Conservation (phyloP, 2,113 vertebrate species). For the Charadrius vociferus region DNA sequence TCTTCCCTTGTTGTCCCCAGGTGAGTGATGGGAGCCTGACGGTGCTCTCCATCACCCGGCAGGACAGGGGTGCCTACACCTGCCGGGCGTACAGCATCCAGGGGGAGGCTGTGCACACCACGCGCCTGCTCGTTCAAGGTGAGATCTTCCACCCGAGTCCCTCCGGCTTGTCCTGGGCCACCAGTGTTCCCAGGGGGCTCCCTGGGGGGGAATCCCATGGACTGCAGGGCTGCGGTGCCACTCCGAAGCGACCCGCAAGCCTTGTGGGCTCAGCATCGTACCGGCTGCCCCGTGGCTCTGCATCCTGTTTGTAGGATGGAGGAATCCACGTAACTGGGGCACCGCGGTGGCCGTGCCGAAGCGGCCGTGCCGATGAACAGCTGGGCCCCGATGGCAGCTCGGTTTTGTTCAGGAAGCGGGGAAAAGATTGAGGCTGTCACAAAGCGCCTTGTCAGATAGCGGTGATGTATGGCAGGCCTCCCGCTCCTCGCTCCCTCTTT, state of each 20-base stretch:
- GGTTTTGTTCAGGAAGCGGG: not conserved
- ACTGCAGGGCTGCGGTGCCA: not conserved
- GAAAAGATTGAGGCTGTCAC: conserved; percentile 37
- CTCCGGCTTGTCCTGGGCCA: rapidly evolving
- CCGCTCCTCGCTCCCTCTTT: conserved; percentile 5
- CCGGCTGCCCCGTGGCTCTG: not conserved
- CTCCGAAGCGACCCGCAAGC: rapidly evolving
- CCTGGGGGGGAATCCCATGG: rapidly evolving
- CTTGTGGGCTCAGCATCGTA: not conserved
- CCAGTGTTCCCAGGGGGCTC: not conserved
- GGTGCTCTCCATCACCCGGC: conserved; percentile 85
- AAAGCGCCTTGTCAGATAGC: not conserved
- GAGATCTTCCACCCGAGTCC: not conserved
- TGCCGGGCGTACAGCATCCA: conserved; percentile 97
- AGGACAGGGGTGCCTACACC: conserved; percentile 95
- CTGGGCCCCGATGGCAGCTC: not conserved
- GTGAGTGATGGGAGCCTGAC: conserved; percentile 93
- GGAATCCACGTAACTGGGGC: not conserved
- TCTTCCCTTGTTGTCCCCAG: conserved; percentile 52
- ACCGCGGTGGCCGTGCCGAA: not conserved
- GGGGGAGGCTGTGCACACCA: conserved; percentile 95
- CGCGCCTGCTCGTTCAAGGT: conserved; percentile 97
- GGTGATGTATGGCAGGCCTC: conserved; percentile 2
- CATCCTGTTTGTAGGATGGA: not conserved
- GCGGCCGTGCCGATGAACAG: not conserved